Conservation (phyloP, 23 tunicate genomes). For the Trididemnum clinides region DNA sequence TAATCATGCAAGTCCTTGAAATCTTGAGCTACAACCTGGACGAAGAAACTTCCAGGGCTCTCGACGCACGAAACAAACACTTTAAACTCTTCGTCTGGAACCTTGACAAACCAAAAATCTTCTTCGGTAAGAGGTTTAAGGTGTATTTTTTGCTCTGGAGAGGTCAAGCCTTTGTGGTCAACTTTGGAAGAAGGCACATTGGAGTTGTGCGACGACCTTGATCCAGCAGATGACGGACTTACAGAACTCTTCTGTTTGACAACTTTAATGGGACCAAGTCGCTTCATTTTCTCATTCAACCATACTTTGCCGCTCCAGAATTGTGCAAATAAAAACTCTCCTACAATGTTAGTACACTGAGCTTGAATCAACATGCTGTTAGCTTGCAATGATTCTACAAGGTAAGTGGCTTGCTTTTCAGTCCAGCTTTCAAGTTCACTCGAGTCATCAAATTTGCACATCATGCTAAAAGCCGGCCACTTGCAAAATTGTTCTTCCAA, state of each 20-base stretch:
- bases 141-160: not conserved
- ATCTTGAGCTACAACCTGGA: slow-evolving; percentile 37
- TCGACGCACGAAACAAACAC: slow-evolving; percentile 24
- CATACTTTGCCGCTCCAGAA: not conserved
- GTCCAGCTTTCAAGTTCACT: slow-evolving; percentile 17
- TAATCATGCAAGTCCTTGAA: slow-evolving; percentile 1
- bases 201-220: not conserved
- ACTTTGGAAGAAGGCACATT: not conserved
- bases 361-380: not conserved
- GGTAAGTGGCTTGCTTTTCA: not conserved
- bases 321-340: not conserved
- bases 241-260: not conserved
- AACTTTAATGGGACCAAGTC: not conserved
- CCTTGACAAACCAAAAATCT: not conserved
- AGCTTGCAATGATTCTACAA: not conserved
- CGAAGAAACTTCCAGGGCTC: slow-evolving; percentile 8
- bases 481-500: slow-evolving; percentile 26
- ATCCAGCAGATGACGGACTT: not conserved
- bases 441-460: slow-evolving; percentile 3
- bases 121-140: not conserved
- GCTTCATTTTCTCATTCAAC: slow-evolving; percentile 20
- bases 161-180: not conserved
- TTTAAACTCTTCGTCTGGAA: slow-evolving; percentile 13
- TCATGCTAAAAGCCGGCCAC: slow-evolving; percentile 41
- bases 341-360: not conserved